Base-by-base conservation (phyloP, 92 coral and sea anemone genomes). In the Epizoanthus illoricatus region DNA sequence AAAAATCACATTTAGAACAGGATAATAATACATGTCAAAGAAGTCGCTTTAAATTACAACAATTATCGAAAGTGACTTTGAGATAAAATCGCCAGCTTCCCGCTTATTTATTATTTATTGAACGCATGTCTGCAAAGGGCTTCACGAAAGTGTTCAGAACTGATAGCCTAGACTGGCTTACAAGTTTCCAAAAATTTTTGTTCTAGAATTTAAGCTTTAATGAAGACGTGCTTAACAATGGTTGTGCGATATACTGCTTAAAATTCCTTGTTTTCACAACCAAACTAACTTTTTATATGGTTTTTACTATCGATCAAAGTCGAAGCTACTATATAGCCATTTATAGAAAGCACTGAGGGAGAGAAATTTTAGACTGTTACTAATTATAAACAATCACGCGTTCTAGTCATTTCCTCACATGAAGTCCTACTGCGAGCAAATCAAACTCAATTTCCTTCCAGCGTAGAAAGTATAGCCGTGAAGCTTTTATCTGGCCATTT, bases 81-180 rank as follows among this genome's bases (percentile, higher is more conserved):
- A 18, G 18, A 58, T 4, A 62, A 76, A 76, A 42, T 69, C 81
- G 40, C 12, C 54, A 36, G 36, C 7, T 40, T 11, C 12, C 3
- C 15, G 54, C 57, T 64, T 41, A 78, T 78, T 10, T 18, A 78
- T 78, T 78, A 61, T 78, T 78, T 4, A 78, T 78, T 19, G 47
- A 62, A 16, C 16, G 62, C 71, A 20, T 62, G 71, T 78, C 67
- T 78, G 8, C 57, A 19, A 3, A 43, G 42, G 19, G 15, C 59
- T 13, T 11, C 19, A n/a, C 10, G 60, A 21, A 68, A 68, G 17
- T 78, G 23, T 5, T 16, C 15, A 65, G 43, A 65, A n/a, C n/a
- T n/a, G n/a, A 78, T 11, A 41, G 7, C 58, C 40, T n/a, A 42
- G n/a, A 39, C 20, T 28, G 36, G 36, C 61, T 63, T 17, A 52